Evolutionary conservation across 2,888 invertebrate genomes (phyloP), one percentile per base, ranked within the genome.

Genomic region (Clitarchus hookeri): DNA sequence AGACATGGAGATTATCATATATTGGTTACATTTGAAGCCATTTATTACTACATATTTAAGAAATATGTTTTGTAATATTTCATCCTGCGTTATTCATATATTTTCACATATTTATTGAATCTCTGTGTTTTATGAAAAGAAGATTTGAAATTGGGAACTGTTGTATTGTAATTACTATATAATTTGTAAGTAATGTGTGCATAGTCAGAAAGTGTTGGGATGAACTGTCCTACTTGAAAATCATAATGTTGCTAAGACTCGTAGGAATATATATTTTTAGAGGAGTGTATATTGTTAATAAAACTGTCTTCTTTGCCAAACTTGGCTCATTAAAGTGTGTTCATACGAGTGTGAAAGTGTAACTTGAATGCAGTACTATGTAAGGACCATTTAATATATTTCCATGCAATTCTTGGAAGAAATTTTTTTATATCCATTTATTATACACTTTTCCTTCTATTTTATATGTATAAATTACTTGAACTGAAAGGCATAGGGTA

Each of bases 201-300:
- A 48, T 13, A 48, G 48, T 16, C 16, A 48, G 48, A 13, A 13
- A 48, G 36, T 36, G 36, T 36, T 36, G 36, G 36, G 53, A 53
- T 16, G 53, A 16, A 19, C 13, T 53, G 53, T 8, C 53, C 53
- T 16, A 19, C 53, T 53, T 23, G 12, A 23, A 65, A 4, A 65
- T 16, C 65, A 65, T 48, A 16, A 48, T 48, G 16, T 65, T 65
- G 65, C 65, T 65, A 23, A 65, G 65, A 65, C 65, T 65, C 16
- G 65, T 65, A 65, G 65, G n/a, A 65, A 48, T 65, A 65, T 65
- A 65, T 65, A 65, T 65, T 65, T 65, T 65, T 65, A 65, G 65
- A 65, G 65, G n/a, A 65, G n/a, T 23, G 65, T 65, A n/a, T 65
- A 65, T 23, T 65, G 48, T 48, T 48, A 48, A 48, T 48, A 48